Conservation (phyloP, 2,888 invertebrate genomes). For the Pegoplata infirma region DNA sequence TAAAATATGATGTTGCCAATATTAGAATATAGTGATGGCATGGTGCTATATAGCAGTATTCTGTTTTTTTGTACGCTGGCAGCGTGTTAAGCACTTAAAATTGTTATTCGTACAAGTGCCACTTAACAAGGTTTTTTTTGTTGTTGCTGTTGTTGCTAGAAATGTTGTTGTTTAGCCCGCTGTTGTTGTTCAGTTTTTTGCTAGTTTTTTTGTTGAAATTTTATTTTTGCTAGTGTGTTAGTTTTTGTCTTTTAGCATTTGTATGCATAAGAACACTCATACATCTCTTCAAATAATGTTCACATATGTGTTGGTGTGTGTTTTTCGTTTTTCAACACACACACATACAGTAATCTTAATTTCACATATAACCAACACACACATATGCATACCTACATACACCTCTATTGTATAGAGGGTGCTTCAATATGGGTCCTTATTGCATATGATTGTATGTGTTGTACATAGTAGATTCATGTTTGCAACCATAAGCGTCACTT, state of each 20-base stretch:
- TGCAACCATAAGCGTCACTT: slow-evolving; percentile 41
- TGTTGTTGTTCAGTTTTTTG: slow-evolving; percentile 25
- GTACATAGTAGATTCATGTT: slow-evolving; percentile 36
- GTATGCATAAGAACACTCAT: slow-evolving; percentile 52
- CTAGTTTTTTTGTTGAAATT: background rate
- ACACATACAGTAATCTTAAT: background rate
- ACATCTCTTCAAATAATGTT: slow-evolving; percentile 49
- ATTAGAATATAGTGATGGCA: slow-evolving; percentile 10
- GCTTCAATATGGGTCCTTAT: slow-evolving; percentile 1
- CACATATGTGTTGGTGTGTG: slow-evolving; percentile 5
- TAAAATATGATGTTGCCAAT: slow-evolving; percentile 51
- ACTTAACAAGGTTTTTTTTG: slow-evolving; percentile 50
- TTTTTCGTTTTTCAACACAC: background rate
- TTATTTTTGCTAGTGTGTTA: slow-evolving; percentile 29
- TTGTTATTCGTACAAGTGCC: slow-evolving; percentile 58
- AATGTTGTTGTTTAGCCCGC: slow-evolving; percentile 17
- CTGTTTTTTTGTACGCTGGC: slow-evolving; percentile 35
- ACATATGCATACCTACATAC: no score
- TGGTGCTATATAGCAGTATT: background rate
- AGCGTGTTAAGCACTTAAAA: slow-evolving; percentile 61
- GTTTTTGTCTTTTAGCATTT: slow-evolving; percentile 51
- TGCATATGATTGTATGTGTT: background rate
- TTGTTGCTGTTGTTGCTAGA: slow-evolving; percentile 14
- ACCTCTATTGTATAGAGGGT: background rate
- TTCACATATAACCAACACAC: background rate